Base-by-base conservation (phyloP, 1,140 invertebrate genomes). In the Brachionus koreanus region DNA sequence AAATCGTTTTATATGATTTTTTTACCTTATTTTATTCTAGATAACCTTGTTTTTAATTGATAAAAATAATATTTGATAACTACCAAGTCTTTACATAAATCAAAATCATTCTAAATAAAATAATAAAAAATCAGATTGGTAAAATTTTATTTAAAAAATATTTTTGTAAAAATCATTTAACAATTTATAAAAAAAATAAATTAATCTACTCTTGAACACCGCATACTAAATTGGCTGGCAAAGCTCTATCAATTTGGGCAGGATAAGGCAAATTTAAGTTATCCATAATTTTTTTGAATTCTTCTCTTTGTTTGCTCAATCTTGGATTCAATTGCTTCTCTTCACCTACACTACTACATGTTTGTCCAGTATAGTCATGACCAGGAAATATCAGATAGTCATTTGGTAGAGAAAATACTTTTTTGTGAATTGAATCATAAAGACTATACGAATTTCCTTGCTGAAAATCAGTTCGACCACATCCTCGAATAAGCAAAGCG, bases 241-340 rank as follows among this genome's bases (percentile, higher is more conserved):
- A 88, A 77, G 94, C 93, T 88, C 91, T 91, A 90, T 96, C 96
- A 85, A 99, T 98, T 91, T 96, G 94, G 88, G 95, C 95, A 5
- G 97, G 97, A 89, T 97, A 96, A 0, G 94, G 91, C 84, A 99
- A 89, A 88, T 97, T 97, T 25, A 99, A 89, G 85, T 95, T 94
- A 29, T 94, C 91, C 97, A 99, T 99, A 52, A 98, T 94, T 52
- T 93, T 86, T 16, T 96, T 89, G 87, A 99, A 99, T 86, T 98
- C 93, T 3, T 93, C 90, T 46, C 93, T 88, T 6, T 90, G 86
- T 89, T 96, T 97, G 0, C 93, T 93, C 19, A 99, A 88, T 82
- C 97, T 91, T 0, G 95, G 94, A 90, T 99, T 99, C 84, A 92
- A 93, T 81, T 90, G 89, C 86, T 93, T 95, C 88, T 99, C 97